phyloP scores from a whole-genome alignment of 2,113 vertebrate genomes.

The Pithys albifrons region DNA sequence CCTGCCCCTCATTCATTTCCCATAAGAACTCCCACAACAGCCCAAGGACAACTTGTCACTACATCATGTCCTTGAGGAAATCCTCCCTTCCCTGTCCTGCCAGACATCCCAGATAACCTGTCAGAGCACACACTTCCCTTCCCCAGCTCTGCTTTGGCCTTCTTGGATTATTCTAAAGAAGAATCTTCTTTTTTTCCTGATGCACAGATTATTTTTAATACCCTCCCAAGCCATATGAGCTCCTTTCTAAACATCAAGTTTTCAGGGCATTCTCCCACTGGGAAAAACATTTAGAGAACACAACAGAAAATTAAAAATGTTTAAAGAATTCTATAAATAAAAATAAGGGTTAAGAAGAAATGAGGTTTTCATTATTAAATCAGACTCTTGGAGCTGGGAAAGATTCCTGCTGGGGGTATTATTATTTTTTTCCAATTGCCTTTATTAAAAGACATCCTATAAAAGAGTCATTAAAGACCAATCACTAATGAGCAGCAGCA shows the following conservation, averaged over 20 bases:
- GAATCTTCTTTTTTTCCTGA: background rate
- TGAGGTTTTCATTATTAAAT: background rate
- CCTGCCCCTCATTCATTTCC: background rate
- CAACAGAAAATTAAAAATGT: background rate
- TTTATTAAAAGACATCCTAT: background rate
- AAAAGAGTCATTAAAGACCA: background rate
- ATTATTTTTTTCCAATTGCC: background rate
- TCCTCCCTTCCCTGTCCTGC: accelerated
- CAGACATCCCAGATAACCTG: background rate
- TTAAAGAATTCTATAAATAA: background rate
- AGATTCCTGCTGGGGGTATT: background rate
- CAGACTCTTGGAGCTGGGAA: background rate
- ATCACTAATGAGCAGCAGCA: background rate
- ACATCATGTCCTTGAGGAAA: accelerated
- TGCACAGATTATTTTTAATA: background rate
- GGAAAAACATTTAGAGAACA: background rate
- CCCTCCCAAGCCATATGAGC: background rate
- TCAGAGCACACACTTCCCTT: accelerated
- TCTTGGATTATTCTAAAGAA: background rate
- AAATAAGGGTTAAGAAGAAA: background rate
- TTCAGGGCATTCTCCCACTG: background rate
- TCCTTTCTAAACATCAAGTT: background rate
- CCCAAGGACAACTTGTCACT: accelerated
- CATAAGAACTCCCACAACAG: background rate
- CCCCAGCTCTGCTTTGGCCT: background rate